phyloP scores from a whole-genome alignment of 92 coral and sea anemone species.

The Epizoanthus ramosus region DNA sequence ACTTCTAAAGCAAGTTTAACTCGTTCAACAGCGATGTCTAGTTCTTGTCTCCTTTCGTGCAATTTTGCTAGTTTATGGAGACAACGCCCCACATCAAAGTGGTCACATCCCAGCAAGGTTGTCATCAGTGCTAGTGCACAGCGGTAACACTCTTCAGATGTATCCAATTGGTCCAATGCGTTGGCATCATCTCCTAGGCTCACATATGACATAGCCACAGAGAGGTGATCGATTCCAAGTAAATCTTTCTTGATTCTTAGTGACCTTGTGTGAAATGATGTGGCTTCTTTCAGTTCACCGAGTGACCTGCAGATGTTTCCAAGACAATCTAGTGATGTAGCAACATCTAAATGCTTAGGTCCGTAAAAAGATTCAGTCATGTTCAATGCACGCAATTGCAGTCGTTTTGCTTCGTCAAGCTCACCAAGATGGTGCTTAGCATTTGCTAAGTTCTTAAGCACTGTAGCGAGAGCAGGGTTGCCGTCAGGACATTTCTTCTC shows the following conservation, averaged over 20 bases:
- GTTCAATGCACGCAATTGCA: background rate
- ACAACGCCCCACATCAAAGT: slow-evolving; percentile 2
- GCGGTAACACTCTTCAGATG: slow-evolving; percentile 2
- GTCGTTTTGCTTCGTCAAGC: background rate
- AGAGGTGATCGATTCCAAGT: background rate
- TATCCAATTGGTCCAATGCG: background rate
- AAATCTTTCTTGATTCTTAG: background rate
- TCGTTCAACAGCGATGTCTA: background rate
- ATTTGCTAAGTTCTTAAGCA: background rate
- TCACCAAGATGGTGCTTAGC: background rate
- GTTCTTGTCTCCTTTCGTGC: background rate
- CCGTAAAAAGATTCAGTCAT: background rate
- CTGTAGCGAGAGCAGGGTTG: background rate
- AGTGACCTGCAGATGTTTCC: slow-evolving; percentile 5
- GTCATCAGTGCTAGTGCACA: background rate
- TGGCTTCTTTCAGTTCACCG: background rate
- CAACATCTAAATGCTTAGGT: slow-evolving; percentile 8
- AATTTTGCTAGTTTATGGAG: background rate
- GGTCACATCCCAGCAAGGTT: background rate
- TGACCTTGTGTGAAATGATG: background rate
- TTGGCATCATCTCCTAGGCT: slow-evolving; percentile 8
- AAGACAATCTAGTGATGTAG: background rate
- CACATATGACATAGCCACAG: background rate
- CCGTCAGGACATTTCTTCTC: background rate
- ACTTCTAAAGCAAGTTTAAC: slow-evolving; percentile 3